phyloP scores from a whole-genome alignment of 1,140 invertebrate genomes.

The Bicyclus anynana region DNA sequence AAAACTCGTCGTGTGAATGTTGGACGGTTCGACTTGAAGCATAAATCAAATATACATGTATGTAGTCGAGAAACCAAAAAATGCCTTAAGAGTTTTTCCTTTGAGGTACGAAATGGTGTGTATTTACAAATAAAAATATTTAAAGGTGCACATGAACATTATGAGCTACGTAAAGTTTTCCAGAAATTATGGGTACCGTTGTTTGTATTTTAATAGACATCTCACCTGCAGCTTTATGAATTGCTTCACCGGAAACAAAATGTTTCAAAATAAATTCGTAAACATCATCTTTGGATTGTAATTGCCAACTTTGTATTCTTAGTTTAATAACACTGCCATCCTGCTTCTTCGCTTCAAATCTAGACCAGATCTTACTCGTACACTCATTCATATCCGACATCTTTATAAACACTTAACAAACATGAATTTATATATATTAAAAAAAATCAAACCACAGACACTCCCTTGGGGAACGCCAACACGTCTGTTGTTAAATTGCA shows the following conservation, averaged over 20 bases:
- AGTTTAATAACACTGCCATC: neutral
- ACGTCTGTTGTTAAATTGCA: too few species aligned
- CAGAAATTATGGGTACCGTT: too few species aligned
- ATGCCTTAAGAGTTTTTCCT: too few species aligned
- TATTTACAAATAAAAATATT: too few species aligned
- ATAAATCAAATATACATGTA: too few species aligned
- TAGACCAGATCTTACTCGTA: neutral
- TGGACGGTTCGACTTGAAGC: too few species aligned
- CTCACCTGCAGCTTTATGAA: constrained; percentile 2
- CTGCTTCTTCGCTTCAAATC: neutral
- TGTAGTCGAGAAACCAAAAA: too few species aligned
- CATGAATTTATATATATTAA: neutral
- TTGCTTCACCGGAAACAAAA: neutral
- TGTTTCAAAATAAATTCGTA: neutral
- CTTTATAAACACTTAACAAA: neutral
- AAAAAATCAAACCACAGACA: neutral
- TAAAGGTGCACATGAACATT: too few species aligned
- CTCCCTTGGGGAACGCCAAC: neutral
- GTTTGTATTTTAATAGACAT: neutral
- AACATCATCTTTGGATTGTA: neutral
- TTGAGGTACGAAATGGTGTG: too few species aligned
- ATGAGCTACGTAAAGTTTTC: too few species aligned
- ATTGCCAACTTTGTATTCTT: neutral
- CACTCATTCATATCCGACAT: neutral
- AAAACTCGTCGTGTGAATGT: too few species aligned